Base-by-base conservation (phyloP, 2,888 invertebrate genomes). In the Volucella zonaria region DNA sequence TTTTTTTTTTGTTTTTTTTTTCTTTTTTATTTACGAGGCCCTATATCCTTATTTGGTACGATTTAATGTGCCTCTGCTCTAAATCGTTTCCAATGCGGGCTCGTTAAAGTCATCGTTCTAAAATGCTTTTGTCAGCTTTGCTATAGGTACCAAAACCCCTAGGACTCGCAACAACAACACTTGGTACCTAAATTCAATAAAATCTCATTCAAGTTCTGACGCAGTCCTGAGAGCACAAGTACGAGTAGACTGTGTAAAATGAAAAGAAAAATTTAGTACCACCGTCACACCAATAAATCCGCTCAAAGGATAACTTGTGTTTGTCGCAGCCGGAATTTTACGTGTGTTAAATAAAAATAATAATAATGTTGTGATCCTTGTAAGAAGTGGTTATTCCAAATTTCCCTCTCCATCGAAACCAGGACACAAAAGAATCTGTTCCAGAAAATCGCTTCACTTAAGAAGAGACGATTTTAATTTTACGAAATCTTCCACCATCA, bases 221-320 rank as follows among this genome's bases (percentile, higher is more conserved):
- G 12, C 43, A 67, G 54, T 67, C 12, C 40, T 54, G 31, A 58
- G 49, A 15, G 42, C 47, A 14, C 43, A 10, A 23, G 23, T 18
- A 14, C 43, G 8, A 23, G 23, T 18, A 11, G 8, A 2, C 2
- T 8, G 12, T n/a, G 49, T 6, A 6, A 6, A 31, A 31, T 31
- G 6, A 31, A 31, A 31, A 6, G 31, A 31, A 31, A 31, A 31
- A 31, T 6, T 31, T 31, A 31, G 6, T 31, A 9, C 11, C 52
- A 43, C 11, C 54, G 45, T 18, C 47, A 47, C 45, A 54, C 31
- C 43, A 51, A 68, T 73, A 79, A 80, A 74, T 61, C 67, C 49
- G 54, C 67, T 68, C 74, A 80, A 74, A 62, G 74, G 67, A 80
- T 74, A 51, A 71, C n/a, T 66, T 56, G 2, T 12, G 12, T 45